phyloP scores from a whole-genome alignment of 2,888 invertebrate genomes.

The Watsonalla cultraria region DNA sequence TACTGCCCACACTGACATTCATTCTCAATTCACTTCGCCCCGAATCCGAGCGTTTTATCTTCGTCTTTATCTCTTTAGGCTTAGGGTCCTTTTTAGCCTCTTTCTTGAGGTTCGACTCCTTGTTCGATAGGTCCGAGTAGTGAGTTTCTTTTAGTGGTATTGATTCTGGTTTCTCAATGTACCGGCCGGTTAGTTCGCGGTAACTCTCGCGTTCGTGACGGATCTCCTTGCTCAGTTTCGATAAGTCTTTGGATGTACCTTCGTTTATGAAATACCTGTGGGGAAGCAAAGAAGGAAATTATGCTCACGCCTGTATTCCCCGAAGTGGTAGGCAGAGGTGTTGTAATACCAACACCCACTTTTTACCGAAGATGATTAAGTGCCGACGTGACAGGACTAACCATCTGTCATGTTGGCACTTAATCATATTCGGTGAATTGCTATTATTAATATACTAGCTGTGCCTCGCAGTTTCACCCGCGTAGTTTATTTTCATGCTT shows the following conservation, averaged over 20 bases:
- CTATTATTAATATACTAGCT: no score
- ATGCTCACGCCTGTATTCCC: no score
- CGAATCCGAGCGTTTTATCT: conserved; percentile 66
- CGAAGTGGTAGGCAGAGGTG: no score
- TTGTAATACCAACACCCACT: no score
- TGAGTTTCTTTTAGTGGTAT: conserved; percentile 56
- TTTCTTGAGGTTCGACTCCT: conserved; percentile 50
- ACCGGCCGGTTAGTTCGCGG: conserved; percentile 66
- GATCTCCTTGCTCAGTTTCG: conserved; percentile 69
- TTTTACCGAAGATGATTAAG: no score
- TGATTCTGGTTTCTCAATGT: conserved; percentile 62
- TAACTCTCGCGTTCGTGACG: conserved; percentile 71
- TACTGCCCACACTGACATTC: conserved; percentile 66
- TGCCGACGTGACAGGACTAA: no score
- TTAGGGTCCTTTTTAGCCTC: conserved; percentile 47
- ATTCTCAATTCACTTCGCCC: conserved; percentile 57
- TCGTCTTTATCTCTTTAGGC: conserved; percentile 63
- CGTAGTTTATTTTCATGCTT: no score
- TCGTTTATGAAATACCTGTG: conserved; percentile 65
- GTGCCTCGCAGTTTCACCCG: no score
- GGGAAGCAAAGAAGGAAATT: conserved; percentile 5
- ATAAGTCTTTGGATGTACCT: conserved; percentile 66
- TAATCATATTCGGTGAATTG: no score
- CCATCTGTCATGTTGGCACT: no score
- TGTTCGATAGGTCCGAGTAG: conserved; percentile 56